Percentiles rank a stretch among this genome's conserved stretches.
Evolutionary conservation across 2,113 vertebrate genomes (phyloP).

Genomic region (Platichthys stellatus): DNA sequence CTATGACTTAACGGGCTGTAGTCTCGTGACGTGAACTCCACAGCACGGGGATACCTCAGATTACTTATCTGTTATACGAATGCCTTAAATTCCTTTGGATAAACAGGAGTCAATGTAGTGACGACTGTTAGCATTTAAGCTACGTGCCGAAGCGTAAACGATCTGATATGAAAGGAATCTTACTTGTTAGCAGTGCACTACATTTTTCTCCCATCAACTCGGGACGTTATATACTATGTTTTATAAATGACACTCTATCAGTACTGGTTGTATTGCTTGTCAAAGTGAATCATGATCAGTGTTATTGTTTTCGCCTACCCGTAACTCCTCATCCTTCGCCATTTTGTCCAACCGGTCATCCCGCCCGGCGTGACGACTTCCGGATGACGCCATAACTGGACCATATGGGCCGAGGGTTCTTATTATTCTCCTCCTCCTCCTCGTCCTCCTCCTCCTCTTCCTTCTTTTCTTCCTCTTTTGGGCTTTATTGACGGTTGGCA

Average conservation of each 20-base stretch:
- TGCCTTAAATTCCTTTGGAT: no score
- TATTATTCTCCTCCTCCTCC: no score
- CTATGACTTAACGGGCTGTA: no score
- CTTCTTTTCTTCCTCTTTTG: no score
- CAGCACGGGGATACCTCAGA: no score
- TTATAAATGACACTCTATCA: accelerated
- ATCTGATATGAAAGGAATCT: background rate
- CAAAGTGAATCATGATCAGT: background rate
- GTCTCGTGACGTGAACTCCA: no score
- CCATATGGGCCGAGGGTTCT: no score
- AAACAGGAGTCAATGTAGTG: no score
- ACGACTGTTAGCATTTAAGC: slow-evolving; percentile 29
- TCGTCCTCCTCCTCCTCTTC: no score
- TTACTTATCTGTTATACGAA: no score
- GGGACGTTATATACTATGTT: accelerated
- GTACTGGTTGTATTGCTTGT: background rate
- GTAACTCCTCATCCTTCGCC: slow-evolving; percentile 87
- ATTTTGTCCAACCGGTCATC: slow-evolving; percentile 85
- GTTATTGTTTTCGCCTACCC: slow-evolving; percentile 82
- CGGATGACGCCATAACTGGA: slow-evolving; percentile 35
- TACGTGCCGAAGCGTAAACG: slow-evolving; percentile 8
- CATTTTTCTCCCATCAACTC: accelerated
- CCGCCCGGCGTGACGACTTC: slow-evolving; percentile 57
- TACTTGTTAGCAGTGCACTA: background rate
- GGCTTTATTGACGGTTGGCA: no score